Evolutionary conservation across 2,113 vertebrate genomes (phyloP), one percentile per base, ranked within the genome.

Genomic region (Noctilio leporinus): DNA sequence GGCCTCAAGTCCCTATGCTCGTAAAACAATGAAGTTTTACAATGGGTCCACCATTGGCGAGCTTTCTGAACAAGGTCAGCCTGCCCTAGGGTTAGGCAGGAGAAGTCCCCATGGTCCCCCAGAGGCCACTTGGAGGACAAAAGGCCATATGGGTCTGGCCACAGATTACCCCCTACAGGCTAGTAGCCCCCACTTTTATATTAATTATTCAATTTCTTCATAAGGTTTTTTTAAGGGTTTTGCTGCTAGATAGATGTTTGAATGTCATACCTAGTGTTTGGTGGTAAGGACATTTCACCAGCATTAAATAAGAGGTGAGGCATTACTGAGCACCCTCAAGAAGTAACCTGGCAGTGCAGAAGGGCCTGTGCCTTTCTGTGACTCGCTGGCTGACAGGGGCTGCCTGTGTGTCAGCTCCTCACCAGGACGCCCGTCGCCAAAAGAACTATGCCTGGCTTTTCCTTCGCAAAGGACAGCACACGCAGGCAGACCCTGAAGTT

Each of bases 331-430:
- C 53, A 72, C 40, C 55, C 4, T 10, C 62, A 14, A 11, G 43
- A 72, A 64, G 30, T 15, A 24, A 70, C 69, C 28, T 19, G 2
- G 4, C 15, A 28, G 43, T 11, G 8, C 43, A 49, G 69, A 81
- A 62, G 17, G 26, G 22, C 87, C 45, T 10, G 3, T 22, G 24
- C 40, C 75, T 81, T 55, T 19, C 89, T 14, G 4, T 10, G 40
- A 57, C 4, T 0, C 1, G 0, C 26, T 19, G 7, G 12, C 26
- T 19, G 7, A 10, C 53, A 35, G 10, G 7, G 6, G 7, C 19
- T 7, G 24, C 49, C 40, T 20, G 2, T 11, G 12, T 15, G 20
- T 40, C 70, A 20, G 64, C 47, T 20, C 7, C 69, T 93, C 91
- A 62, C 16, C 53, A 14, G 75, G 45, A 77, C 1, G 16, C 40